A percentile compares a stretch with the other conserved stretches of the same genome.
Evolutionary conservation across 2,888 invertebrate genomes (phyloP).

Genomic region (Camptogramma bilineatum): DNA sequence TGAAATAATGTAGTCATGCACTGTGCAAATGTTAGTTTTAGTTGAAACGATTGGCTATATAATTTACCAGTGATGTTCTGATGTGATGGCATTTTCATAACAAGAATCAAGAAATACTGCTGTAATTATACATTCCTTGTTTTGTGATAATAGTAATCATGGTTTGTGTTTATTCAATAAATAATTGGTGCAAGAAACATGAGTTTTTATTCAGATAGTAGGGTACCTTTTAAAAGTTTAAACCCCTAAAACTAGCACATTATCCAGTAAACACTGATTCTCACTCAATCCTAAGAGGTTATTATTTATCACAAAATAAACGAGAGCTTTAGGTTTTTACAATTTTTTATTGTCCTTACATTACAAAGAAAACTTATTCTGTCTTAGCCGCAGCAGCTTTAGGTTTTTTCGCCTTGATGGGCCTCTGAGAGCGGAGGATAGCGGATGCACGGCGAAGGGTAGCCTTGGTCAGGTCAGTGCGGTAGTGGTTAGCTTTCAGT

Average conservation of each 20-base stretch:
- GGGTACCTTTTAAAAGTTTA: not conserved
- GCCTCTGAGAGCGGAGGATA: constrained; percentile 95
- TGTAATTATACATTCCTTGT: constrained; percentile 54
- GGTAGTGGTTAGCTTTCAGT: constrained; percentile 92
- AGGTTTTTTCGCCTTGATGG: constrained; percentile 92
- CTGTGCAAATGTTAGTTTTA: constrained; percentile 31
- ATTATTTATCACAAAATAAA: constrained; percentile 23
- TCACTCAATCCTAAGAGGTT: not conserved
- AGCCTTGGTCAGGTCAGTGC: constrained; percentile 94
- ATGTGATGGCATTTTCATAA: constrained; percentile 2
- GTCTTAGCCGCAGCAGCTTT: constrained; percentile 90
- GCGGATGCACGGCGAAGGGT: constrained; percentile 97
- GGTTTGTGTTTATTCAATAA: constrained; percentile 58
- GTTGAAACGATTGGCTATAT: constrained; percentile 18
- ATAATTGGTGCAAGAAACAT: constrained; percentile 54
- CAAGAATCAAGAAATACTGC: constrained; percentile 19
- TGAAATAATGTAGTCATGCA: constrained; percentile 31
- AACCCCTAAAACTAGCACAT: not conserved
- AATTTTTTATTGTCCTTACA: constrained; percentile 76
- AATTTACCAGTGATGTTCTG: constrained; percentile 4
- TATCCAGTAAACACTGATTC: not conserved
- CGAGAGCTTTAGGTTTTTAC: constrained; percentile 52
- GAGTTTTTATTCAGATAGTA: constrained; percentile 28
- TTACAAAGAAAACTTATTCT: constrained; percentile 86
- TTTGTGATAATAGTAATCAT: constrained; percentile 57